These are phyloP conservation scores for Sarcophaga variegata DNA, from an alignment of 2,888 invertebrate genomes.

Conservation along the genomic window DNA sequence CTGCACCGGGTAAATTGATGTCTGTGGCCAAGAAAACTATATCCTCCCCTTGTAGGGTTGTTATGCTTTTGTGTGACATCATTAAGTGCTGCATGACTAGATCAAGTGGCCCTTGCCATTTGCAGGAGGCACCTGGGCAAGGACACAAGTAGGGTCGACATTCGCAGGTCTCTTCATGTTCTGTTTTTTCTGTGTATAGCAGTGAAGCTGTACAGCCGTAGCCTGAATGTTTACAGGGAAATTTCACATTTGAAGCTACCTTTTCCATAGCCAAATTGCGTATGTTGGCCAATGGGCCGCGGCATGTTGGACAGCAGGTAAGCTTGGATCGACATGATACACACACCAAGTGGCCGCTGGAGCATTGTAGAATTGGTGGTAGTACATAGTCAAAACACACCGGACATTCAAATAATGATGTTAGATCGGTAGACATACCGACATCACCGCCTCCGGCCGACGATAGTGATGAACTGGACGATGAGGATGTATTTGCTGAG, in stretches of 20 bases:
- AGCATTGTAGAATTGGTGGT: constrained; percentile 99
- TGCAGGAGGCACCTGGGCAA: constrained; percentile 99
- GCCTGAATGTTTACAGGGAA: constrained; percentile 98
- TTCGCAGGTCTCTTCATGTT: constrained; percentile 99
- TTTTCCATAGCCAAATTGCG: constrained; percentile 99
- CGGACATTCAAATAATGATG: constrained; percentile 96
- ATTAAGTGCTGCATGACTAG: constrained; percentile 99
- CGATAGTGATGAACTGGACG: constrained; percentile 81
- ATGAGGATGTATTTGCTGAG: constrained; percentile 81
- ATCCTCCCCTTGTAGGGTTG: constrained; percentile 98
- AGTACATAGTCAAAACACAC: constrained; percentile 99
- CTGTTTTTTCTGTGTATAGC: constrained; percentile 98
- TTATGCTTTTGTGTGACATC: constrained; percentile 98
- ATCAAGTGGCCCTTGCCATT: constrained; percentile 99
- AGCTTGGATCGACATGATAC: constrained; percentile 98
- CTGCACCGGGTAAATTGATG: constrained; percentile 99
- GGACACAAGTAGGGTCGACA: constrained; percentile 99
- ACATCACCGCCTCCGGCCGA: constrained; percentile 82
- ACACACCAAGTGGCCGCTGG: constrained; percentile 99
- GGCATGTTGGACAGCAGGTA: constrained; percentile 98
- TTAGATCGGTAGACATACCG: constrained; percentile 91
- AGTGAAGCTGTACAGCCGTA: constrained; percentile 96
- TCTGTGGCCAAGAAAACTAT: constrained; percentile 99
- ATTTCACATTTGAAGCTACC: constrained; percentile 98
- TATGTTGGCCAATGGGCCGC: constrained; percentile 98